phyloP scores from a whole-genome alignment of 2,113 vertebrate species.

The Petroica traversi region DNA sequence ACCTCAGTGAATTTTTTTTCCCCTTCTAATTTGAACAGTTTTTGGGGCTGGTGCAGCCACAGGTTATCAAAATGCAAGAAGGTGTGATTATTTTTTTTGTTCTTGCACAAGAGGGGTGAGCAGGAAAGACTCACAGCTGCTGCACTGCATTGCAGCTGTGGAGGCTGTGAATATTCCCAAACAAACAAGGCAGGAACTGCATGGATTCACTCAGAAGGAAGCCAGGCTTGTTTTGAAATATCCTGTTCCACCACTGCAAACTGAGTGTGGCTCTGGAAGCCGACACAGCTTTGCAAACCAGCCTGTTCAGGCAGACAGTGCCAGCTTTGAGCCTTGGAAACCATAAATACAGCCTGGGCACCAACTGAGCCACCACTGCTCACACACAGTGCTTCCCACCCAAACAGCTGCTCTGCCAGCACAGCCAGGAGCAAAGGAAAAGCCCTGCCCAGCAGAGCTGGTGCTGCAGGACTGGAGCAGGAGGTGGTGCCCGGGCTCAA shows the following conservation, averaged over 20 bases:
- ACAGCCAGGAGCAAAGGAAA: not conserved
- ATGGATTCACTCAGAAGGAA: not conserved
- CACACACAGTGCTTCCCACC: not conserved
- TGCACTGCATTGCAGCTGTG: not conserved
- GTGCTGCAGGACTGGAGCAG: not conserved
- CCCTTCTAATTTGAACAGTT: not conserved
- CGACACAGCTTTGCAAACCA: not conserved
- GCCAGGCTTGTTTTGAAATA: slow-evolving; percentile 13
- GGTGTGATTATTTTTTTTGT: not conserved
- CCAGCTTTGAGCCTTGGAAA: not conserved
- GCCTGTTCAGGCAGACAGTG: not conserved
- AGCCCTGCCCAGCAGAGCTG: rapidly evolving
- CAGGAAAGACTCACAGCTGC: not conserved
- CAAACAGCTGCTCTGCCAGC: slow-evolving; percentile 10
- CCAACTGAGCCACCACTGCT: not conserved
- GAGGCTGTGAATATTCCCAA: not conserved
- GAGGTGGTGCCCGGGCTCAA: not conserved
- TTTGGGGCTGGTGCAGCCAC: not conserved
- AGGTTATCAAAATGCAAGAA: not conserved
- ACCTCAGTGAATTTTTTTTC: rapidly evolving
- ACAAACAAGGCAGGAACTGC: not conserved
- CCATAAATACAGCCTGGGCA: slow-evolving; percentile 7
- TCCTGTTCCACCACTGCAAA: not conserved
- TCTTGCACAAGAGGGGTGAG: not conserved
- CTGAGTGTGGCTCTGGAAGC: not conserved